Evolutionary conservation across 2,113 vertebrate genomes (phyloP).

Genomic region (Pterocles orientalis): DNA sequence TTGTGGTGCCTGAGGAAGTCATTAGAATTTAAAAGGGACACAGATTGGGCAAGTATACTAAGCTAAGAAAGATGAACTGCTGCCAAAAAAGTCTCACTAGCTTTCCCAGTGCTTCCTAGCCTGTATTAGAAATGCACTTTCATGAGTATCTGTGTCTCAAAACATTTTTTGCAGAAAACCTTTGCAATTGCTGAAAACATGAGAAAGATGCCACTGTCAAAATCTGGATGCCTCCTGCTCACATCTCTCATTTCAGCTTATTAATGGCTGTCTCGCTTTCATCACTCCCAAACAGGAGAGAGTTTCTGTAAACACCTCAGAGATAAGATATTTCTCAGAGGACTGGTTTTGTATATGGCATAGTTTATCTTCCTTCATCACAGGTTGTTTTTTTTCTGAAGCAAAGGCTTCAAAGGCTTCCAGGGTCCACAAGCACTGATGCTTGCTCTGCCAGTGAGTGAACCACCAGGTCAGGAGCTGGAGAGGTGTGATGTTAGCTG

Average conservation of each 20-base stretch:
- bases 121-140: not conserved
- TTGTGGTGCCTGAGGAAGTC: conserved; percentile 64
- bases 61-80: conserved; percentile 19
- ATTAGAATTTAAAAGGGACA: conserved; percentile 69
- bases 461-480: not conserved
- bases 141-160: not conserved
- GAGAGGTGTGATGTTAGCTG: not conserved
- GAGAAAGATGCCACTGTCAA: not conserved
- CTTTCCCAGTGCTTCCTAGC: not conserved
- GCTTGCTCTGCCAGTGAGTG: not conserved
- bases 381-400: not conserved
- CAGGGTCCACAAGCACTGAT: not conserved
- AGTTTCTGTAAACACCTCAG: not conserved
- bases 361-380: not conserved
- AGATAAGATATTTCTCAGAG: not conserved
- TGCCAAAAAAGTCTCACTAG: conserved; percentile 39
- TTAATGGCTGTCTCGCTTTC: not conserved
- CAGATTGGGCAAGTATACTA: conserved; percentile 4
- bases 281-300: not conserved
- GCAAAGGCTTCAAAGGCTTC: not conserved
- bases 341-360: not conserved
- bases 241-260: not conserved
- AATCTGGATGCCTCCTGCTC: not conserved
- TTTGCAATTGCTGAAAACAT: not conserved
- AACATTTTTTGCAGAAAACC: not conserved